A percentile compares a stretch with the other conserved stretches of the same genome.
Evolutionary conservation across 2,113 vertebrate genomes (phyloP).

Genomic region (Xiphias gladius): DNA sequence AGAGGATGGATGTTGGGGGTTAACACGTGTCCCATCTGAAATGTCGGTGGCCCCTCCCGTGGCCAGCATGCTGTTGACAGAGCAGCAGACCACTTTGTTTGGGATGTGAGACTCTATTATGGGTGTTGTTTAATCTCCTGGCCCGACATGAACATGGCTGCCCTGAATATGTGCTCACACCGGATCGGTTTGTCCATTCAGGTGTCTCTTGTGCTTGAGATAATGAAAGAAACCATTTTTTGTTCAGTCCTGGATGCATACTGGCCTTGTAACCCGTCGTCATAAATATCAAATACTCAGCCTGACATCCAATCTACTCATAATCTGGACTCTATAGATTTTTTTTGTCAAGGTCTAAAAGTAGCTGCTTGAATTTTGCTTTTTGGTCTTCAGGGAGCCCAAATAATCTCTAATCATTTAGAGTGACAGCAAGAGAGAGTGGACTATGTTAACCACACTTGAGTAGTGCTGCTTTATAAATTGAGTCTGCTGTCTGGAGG

Average conservation of each 20-base stretch:
- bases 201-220: slow-evolving; percentile 11
- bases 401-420: slow-evolving; percentile 44
- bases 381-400: slow-evolving; percentile 25
- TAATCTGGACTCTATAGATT: slow-evolving; percentile 58
- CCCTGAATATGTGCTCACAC: slow-evolving; percentile 31
- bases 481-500: neutral
- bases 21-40: slow-evolving; percentile 66
- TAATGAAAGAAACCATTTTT: slow-evolving; percentile 34
- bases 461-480: neutral
- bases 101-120: slow-evolving; percentile 46
- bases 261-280: slow-evolving; percentile 4
- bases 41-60: slow-evolving; percentile 54
- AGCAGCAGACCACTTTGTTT: slow-evolving; percentile 52
- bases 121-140: slow-evolving; percentile 60
- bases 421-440: slow-evolving; percentile 44
- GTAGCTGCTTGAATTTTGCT: slow-evolving; percentile 35
- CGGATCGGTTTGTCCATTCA: slow-evolving; percentile 37
- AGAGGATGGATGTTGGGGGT: slow-evolving; percentile 57
- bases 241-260: slow-evolving; percentile 1
- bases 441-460: slow-evolving; percentile 25
- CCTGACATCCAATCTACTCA: slow-evolving; percentile 54
- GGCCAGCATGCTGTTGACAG: slow-evolving; percentile 56
- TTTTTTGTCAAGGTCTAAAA: slow-evolving; percentile 57
- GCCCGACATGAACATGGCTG: slow-evolving; percentile 41
- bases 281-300: slow-evolving; percentile 41